These are phyloP conservation scores for Pluvialis apricaria DNA, from an alignment of 2,113 vertebrate genomes.

Conservation along the genomic window DNA sequence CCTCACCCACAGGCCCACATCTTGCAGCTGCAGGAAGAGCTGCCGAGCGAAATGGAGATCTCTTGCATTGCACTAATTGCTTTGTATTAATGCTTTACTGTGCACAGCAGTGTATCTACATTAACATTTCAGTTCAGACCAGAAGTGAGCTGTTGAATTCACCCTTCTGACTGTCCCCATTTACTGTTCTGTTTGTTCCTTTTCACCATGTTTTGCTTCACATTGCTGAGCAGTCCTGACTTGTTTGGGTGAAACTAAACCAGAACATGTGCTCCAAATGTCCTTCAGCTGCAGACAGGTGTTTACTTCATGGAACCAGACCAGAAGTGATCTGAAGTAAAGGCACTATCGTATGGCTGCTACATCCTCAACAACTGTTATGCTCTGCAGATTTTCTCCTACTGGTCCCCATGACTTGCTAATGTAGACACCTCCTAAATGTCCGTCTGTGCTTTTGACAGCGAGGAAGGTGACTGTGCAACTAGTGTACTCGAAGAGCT, in stretches of 20 bases:
- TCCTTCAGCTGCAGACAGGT: neutral
- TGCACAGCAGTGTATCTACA: neutral
- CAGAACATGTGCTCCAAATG: neutral
- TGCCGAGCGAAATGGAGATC: neutral
- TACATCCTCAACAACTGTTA: neutral
- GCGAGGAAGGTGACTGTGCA: neutral
- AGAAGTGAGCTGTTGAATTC: neutral
- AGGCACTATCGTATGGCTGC: neutral
- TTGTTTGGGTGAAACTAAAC: neutral
- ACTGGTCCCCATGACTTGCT: neutral
- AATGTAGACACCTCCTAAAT: neutral
- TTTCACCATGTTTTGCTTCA: neutral
- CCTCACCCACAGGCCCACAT: neutral
- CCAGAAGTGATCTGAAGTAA: neutral
- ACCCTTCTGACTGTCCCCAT: neutral
- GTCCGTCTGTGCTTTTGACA: neutral
- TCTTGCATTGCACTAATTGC: neutral
- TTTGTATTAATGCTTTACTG: neutral
- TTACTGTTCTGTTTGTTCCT: neutral
- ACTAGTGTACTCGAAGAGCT: neutral
- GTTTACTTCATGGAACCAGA: neutral
- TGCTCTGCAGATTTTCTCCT: neutral
- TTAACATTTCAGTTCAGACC: neutral
- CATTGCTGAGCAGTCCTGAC: neutral
- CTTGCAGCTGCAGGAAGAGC: neutral